Evolutionary conservation across 2,797 vertebrate species (phyloP).

Genomic region (Acrocephalus scirpaceus): DNA sequence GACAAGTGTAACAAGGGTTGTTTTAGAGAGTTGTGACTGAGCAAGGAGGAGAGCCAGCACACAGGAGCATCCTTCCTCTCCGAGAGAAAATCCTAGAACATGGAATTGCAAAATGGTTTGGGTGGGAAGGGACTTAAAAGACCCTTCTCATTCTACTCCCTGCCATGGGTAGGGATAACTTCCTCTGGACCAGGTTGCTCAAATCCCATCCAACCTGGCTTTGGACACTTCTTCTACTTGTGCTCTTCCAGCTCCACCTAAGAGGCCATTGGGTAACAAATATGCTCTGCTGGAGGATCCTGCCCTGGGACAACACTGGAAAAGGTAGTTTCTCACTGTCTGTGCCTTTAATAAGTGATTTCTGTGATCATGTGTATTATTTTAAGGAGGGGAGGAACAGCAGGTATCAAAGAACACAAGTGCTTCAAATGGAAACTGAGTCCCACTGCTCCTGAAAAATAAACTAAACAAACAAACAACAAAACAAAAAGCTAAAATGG

Average conservation of each 20-base stretch:
- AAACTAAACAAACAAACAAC: background rate
- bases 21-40: background rate
- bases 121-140: background rate
- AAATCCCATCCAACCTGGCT: background rate
- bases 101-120: background rate
- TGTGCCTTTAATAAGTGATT: background rate
- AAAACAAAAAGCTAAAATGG: background rate
- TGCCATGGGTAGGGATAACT: background rate
- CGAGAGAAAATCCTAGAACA: background rate
- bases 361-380: background rate
- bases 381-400: background rate
- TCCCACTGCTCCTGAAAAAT: background rate
- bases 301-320: background rate
- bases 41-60: background rate
- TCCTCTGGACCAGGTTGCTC: background rate
- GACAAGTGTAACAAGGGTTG: background rate
- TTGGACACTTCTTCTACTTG: background rate
- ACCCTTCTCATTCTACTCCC: rapidly evolving
- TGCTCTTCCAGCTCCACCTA: background rate
- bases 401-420: background rate
- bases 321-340: background rate
- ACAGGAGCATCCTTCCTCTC: background rate
- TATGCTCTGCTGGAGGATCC: background rate
- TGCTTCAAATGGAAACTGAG: background rate
- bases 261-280: background rate